Evolutionary conservation across 2,797 vertebrate genomes (phyloP).

Genomic region (Pristis pectinata): DNA sequence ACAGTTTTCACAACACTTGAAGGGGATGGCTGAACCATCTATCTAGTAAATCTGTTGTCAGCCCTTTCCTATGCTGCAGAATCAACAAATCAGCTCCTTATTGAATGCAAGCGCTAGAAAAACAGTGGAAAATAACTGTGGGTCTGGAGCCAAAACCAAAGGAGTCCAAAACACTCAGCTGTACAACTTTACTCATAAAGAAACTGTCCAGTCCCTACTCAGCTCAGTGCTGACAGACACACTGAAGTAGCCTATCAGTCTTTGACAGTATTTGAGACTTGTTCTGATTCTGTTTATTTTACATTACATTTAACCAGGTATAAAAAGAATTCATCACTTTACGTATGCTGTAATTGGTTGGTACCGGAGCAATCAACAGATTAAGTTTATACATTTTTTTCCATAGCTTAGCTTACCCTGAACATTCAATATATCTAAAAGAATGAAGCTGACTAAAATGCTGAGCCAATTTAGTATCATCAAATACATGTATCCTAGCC

Average conservation of each 20-base stretch:
- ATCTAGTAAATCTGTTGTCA: conserved; percentile 50
- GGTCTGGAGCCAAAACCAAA: conserved; percentile 13
- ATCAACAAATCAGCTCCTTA: conserved; percentile 48
- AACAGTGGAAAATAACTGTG: conserved; percentile 45
- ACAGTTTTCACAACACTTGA: conserved; percentile 50
- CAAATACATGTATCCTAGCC: neutral
- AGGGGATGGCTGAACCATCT: conserved; percentile 50
- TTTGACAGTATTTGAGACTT: neutral
- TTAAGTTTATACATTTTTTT: neutral
- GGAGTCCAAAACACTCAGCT: neutral
- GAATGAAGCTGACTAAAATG: neutral
- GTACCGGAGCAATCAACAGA: neutral
- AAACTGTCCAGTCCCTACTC: conserved; percentile 6
- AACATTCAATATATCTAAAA: neutral
- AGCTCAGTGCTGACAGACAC: neutral
- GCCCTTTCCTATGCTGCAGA: conserved; percentile 53
- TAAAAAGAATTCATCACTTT: neutral
- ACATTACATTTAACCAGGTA: neutral
- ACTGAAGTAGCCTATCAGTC: neutral
- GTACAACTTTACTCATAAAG: neutral
- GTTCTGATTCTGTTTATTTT: neutral
- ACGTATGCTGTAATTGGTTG: neutral
- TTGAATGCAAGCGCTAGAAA: conserved; percentile 44
- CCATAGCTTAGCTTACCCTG: neutral
- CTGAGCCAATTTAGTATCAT: neutral